A percentile compares a stretch with the other conserved stretches of the same genome.
Conservation (phyloP, 2,113 vertebrate species). For the Periophthalmodon schlosseri region DNA sequence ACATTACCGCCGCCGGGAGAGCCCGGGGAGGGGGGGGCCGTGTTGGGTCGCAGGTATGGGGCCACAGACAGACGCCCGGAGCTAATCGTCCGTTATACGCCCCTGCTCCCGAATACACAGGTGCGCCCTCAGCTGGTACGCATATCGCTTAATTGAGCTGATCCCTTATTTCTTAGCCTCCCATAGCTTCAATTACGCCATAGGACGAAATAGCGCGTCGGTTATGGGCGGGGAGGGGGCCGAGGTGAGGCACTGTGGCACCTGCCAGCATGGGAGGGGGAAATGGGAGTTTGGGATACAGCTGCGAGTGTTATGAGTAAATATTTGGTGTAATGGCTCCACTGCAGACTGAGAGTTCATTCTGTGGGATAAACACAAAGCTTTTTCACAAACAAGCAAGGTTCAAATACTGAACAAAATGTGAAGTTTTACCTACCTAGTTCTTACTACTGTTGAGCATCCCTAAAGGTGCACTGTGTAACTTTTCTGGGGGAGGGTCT, state of each 20-base stretch:
- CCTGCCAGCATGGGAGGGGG: constrained; percentile 18
- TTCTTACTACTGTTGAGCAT: no score
- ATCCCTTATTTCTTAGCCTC: constrained; percentile 76
- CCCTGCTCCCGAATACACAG: constrained; percentile 68
- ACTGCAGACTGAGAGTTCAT: background rate
- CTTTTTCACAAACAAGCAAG: background rate
- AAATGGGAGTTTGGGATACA: background rate
- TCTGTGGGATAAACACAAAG: background rate
- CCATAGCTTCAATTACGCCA: constrained; percentile 72
- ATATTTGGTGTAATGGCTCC: constrained; percentile 1
- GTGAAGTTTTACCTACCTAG: background rate
- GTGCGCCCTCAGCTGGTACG: constrained; percentile 76
- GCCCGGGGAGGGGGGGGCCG: constrained; percentile 40
- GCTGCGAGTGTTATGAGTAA: constrained; percentile 2
- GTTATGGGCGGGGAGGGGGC: constrained; percentile 56
- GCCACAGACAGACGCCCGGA: constrained; percentile 57
- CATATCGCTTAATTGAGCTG: constrained; percentile 80
- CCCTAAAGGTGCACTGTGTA: no score
- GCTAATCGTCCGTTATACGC: constrained; percentile 75
- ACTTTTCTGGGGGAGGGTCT: no score
- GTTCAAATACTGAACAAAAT: background rate
- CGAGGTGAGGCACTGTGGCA: constrained; percentile 42
- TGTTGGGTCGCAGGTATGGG: constrained; percentile 66
- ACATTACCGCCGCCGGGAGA: constrained; percentile 63
- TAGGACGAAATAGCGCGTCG: constrained; percentile 46